phyloP scores from a whole-genome alignment of 2,888 invertebrate genomes.

The Epinotia brunnichana region DNA sequence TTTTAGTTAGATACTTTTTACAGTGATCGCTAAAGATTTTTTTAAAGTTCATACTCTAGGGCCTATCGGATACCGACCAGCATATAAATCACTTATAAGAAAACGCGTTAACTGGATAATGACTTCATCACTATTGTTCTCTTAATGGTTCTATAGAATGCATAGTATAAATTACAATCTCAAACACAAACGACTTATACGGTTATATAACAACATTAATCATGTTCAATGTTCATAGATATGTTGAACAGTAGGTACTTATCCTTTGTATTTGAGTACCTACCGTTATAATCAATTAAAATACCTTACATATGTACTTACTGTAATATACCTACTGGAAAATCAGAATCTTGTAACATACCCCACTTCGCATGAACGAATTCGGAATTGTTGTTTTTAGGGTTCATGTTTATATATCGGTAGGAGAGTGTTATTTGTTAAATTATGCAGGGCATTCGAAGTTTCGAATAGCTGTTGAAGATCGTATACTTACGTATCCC shows the following conservation, averaged over 20 bases:
- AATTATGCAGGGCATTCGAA: neutral
- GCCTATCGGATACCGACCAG: neutral
- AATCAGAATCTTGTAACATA: neutral
- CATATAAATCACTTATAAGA: neutral
- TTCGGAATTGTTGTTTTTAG: no score
- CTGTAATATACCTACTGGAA: no score
- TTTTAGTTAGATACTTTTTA: no score
- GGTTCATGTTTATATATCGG: no score
- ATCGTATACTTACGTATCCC: no score
- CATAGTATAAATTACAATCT: constrained; percentile 1
- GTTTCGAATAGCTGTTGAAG: no score
- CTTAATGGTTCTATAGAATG: neutral
- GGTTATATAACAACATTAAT: neutral
- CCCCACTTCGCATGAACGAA: no score
- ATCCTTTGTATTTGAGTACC: neutral
- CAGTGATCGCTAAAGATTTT: no score
- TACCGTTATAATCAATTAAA: neutral
- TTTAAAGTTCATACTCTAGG: no score
- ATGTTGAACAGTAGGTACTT: neutral
- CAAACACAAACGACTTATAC: neutral
- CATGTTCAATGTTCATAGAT: neutral
- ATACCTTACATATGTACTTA: no score
- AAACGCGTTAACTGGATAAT: constrained; percentile 6
- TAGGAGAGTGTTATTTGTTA: no score
- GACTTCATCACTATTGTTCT: constrained; percentile 14